These are phyloP conservation scores for honey bee (Apis mellifera) DNA, from an alignment of 1,140 invertebrate genomes.

Conservation along the genomic window Amel_HAv3.1 CM009931.2:710001-710500, in stretches of 20 bases:
- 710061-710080: conserved; percentile 18
- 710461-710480: no score
- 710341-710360: conserved; percentile 49
- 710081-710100: conserved; percentile 17
- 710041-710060: conserved; percentile 25
- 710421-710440: background rate
- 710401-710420: background rate
- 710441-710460: no score
- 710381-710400: conserved; percentile 44
- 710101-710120: background rate
- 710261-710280: background rate
- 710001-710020: conserved; percentile 47
- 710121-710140: no score
- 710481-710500: no score
- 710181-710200: conserved; percentile 67
- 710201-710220: conserved; percentile 29
- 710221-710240: conserved; percentile 62
- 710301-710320: conserved; percentile 55
- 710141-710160: conserved; percentile 37
- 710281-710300: no score
- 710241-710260: conserved; percentile 43
- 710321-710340: conserved; percentile 37
- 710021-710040: background rate
- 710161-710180: conserved; percentile 37
- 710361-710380: conserved; percentile 25